Percentiles rank a stretch among this genome's conserved stretches.
phyloP scores from a whole-genome alignment of 2,113 vertebrate species.

The Oenanthe oenanthe region DNA sequence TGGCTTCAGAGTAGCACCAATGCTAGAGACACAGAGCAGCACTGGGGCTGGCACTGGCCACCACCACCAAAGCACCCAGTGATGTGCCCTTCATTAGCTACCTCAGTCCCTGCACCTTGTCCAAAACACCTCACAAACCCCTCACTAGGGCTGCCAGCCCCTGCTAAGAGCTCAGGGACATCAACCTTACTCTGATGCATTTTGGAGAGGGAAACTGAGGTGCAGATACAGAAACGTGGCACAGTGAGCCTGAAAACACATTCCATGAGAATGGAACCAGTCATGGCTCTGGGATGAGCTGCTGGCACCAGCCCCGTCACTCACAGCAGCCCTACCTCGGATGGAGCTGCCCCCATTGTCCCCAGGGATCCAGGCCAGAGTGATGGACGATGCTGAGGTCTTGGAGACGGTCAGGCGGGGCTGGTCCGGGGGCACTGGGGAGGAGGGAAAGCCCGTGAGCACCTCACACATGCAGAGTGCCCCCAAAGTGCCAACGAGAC shows the following conservation, averaged over 20 bases:
- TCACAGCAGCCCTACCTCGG: slow-evolving; percentile 67
- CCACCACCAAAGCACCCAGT: not conserved
- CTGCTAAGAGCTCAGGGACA: not conserved
- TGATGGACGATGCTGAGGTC: slow-evolving; percentile 93
- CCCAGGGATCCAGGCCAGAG: slow-evolving; percentile 96
- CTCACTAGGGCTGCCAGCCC: not conserved
- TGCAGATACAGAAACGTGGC: rapidly evolving
- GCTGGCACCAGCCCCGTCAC: rapidly evolving
- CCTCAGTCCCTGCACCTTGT: not conserved
- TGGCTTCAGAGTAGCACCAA: not conserved
- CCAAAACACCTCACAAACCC: not conserved
- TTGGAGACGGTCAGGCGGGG: slow-evolving; percentile 95
- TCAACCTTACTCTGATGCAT: not conserved
- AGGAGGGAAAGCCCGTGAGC: not conserved
- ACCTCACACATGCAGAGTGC: rapidly evolving
- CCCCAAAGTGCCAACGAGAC: rapidly evolving
- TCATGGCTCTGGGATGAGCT: not conserved
- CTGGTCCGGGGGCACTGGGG: slow-evolving; percentile 92
- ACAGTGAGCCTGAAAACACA: rapidly evolving
- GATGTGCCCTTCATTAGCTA: rapidly evolving
- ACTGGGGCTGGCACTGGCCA: not conserved
- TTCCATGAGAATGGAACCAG: not conserved
- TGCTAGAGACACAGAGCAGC: rapidly evolving
- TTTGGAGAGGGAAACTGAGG: not conserved
- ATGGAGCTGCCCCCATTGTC: slow-evolving; percentile 94